These are phyloP conservation scores for Penaeus indicus DNA, from an alignment of 1,140 invertebrate species.

Conservation along the genomic window DNA sequence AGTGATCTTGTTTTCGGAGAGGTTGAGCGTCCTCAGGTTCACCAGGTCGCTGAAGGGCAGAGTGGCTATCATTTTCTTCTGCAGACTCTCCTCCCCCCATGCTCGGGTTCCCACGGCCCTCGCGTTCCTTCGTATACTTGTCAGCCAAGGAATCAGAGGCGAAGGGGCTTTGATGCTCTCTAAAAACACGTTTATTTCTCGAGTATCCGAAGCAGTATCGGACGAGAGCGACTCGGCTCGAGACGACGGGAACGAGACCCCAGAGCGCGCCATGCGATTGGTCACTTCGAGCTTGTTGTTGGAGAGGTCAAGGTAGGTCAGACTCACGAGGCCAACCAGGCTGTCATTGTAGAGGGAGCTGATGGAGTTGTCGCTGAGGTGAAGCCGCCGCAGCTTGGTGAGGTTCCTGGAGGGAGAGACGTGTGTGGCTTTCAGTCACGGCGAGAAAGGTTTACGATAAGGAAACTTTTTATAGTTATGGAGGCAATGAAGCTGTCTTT, in stretches of 20 bases:
- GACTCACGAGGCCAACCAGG: constrained; percentile 36
- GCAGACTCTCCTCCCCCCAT: not conserved
- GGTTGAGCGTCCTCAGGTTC: not conserved
- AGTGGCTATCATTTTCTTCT: not conserved
- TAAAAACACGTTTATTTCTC: not conserved
- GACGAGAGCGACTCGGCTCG: not conserved
- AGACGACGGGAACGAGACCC: too few species aligned
- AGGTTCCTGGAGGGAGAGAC: constrained; percentile 33
- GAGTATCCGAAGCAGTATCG: not conserved
- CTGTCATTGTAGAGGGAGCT: constrained; percentile 37
- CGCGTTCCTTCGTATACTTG: too few species aligned
- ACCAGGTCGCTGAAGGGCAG: constrained; percentile 16
- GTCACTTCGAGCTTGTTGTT: constrained; percentile 31
- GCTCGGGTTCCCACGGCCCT: not conserved
- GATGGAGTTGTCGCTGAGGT: constrained; percentile 34
- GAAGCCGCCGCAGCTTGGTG: constrained; percentile 29
- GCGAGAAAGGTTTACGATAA: too few species aligned
- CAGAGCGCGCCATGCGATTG: not conserved
- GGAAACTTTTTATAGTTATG: too few species aligned
- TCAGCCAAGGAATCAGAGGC: too few species aligned
- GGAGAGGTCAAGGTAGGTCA: constrained; percentile 39
- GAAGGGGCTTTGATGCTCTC: too few species aligned
- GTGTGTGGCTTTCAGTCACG: too few species aligned
- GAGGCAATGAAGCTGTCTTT: too few species aligned
- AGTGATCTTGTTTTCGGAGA: constrained; percentile 40